Conservation (phyloP, 2,113 vertebrate species). For the Leiothrix lutea region DNA sequence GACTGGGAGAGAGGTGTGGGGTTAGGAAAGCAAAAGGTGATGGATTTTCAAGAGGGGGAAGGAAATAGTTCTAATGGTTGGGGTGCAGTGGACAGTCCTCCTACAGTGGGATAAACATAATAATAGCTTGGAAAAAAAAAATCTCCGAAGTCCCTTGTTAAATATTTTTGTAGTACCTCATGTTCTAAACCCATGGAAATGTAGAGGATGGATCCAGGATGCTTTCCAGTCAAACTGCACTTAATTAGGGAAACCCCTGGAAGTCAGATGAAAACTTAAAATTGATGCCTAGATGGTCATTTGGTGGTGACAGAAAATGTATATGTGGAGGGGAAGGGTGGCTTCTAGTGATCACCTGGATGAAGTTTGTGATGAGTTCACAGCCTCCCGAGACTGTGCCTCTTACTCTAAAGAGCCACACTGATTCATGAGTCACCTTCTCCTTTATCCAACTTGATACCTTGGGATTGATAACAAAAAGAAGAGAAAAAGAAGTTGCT, state of each 20-base stretch:
- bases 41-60: background rate
- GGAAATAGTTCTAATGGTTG: background rate
- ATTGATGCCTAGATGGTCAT: background rate
- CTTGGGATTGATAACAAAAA: background rate
- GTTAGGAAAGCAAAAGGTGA: background rate
- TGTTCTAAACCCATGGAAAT: background rate
- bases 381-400: background rate
- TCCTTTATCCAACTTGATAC: background rate
- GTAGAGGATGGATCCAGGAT: background rate
- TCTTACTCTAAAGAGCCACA: background rate
- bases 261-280: background rate
- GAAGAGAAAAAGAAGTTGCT: background rate
- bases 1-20: background rate
- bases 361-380: background rate
- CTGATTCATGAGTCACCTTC: background rate
- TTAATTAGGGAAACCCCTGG: background rate
- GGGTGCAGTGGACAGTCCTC: background rate
- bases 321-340: background rate
- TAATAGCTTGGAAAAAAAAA: background rate
- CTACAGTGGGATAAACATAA: background rate
- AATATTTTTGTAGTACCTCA: background rate
- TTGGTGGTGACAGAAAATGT: background rate
- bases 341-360: rapidly evolving
- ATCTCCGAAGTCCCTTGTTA: background rate
- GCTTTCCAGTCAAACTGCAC: background rate